Evolutionary conservation across 2,113 vertebrate genomes (phyloP).

Genomic region (Percopsis transmontana): DNA sequence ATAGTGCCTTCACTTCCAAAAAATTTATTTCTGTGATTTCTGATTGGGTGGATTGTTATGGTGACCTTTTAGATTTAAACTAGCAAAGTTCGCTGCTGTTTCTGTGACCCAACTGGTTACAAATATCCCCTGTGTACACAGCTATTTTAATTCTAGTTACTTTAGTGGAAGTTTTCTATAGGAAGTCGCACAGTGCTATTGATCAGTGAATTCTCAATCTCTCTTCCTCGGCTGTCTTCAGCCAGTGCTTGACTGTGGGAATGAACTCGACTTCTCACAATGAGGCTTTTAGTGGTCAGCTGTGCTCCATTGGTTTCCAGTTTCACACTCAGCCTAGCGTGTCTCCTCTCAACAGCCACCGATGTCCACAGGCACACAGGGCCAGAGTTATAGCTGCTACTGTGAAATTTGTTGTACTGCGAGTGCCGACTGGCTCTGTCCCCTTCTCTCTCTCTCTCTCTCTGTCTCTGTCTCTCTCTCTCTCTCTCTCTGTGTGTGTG

Average conservation of each 20-base stretch:
- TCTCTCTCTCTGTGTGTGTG: background rate
- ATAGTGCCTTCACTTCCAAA: constrained; percentile 38
- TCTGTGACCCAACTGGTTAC: too few species aligned
- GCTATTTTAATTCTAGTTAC: too few species aligned
- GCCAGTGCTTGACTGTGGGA: constrained; percentile 55
- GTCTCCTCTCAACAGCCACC: constrained; percentile 67
- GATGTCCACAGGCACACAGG: constrained; percentile 43
- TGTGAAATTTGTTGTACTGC: background rate
- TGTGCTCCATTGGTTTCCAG: constrained; percentile 73
- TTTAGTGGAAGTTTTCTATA: background rate
- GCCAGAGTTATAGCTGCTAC: constrained; percentile 30
- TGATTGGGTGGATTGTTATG: constrained; percentile 2
- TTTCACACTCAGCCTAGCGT: constrained; percentile 78
- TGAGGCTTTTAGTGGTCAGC: constrained; percentile 73
- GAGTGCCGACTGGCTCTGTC: constrained; percentile 5
- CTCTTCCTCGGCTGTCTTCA: constrained; percentile 38
- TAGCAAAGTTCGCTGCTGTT: constrained; percentile 1
- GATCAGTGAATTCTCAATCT: constrained; percentile 43
- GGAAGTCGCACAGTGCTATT: constrained; percentile 20
- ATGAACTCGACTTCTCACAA: constrained; percentile 61
- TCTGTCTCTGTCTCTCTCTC: background rate
- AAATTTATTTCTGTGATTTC: constrained; percentile 11
- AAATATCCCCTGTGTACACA: background rate
- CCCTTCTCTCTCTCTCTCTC: constrained; percentile 2
- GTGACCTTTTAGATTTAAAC: constrained; percentile 32